Evolutionary conservation across 2,113 vertebrate species (phyloP).

Genomic region (Melozone crissalis): DNA sequence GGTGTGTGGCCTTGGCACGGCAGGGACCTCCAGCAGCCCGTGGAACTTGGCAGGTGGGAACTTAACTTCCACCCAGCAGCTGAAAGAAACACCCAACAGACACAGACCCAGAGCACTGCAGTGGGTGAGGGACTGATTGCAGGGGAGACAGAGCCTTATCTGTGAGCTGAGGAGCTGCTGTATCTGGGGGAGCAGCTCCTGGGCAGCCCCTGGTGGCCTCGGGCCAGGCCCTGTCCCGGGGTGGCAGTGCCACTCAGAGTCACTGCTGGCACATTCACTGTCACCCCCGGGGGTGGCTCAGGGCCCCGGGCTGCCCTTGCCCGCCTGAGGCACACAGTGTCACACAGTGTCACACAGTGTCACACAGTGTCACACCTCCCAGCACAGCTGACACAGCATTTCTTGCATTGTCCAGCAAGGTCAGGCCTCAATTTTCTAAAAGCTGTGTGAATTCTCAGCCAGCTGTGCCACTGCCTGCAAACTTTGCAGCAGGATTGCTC

Average conservation of each 20-base stretch:
- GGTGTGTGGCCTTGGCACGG: background rate
- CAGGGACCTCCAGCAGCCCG: background rate
- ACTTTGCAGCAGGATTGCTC: background rate
- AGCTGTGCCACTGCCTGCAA: fast-evolving
- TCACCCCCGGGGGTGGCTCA: fast-evolving
- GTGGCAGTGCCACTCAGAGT: background rate
- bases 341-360: too few relatives aligned
- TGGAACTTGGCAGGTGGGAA: background rate
- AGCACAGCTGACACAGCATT: background rate
- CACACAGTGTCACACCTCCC: background rate
- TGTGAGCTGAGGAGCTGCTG: background rate
- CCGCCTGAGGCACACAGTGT: background rate
- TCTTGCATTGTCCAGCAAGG: background rate
- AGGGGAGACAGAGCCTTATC: background rate
- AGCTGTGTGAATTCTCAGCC: background rate
- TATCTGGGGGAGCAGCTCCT: background rate
- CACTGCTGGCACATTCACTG: background rate
- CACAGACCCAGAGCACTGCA: background rate
- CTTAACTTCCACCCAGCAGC: background rate
- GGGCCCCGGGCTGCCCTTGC: background rate
- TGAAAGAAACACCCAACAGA: background rate
- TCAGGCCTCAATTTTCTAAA: background rate
- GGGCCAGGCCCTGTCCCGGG: background rate
- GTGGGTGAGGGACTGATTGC: background rate
- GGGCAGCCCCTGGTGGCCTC: fast-evolving